Evolutionary conservation across 2,888 invertebrate genomes (phyloP).

Genomic region (Zaprionus obscuricornis): DNA sequence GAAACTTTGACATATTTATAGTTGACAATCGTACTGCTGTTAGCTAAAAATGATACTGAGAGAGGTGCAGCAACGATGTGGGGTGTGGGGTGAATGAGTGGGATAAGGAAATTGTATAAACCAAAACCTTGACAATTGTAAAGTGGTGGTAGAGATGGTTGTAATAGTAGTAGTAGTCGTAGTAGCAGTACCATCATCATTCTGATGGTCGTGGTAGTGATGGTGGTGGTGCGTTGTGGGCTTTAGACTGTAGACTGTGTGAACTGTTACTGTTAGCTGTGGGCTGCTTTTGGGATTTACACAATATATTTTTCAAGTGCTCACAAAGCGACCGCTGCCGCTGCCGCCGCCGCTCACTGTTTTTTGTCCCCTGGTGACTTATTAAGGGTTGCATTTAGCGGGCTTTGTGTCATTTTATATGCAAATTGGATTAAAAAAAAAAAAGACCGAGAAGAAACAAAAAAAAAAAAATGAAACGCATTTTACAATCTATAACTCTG

Average conservation of each 20-base stretch:
- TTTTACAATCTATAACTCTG: constrained; percentile 42
- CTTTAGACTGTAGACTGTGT: constrained; percentile 5
- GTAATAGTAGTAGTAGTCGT: constrained; percentile 16
- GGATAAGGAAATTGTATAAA: constrained; percentile 29
- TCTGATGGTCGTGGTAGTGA: constrained; percentile 12
- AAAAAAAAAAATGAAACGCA: constrained; percentile 51
- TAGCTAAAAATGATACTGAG: too few species aligned
- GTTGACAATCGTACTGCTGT: constrained; percentile 65
- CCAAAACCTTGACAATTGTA: constrained; percentile 76
- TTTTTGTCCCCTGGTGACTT: constrained; percentile 80
- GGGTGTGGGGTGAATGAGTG: constrained; percentile 3
- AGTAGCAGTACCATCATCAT: too few species aligned
- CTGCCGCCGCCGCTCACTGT: constrained; percentile 48
- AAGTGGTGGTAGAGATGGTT: constrained; percentile 56
- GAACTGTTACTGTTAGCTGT: too few species aligned
- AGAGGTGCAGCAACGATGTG: neutral
- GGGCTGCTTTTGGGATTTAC: constrained; percentile 68
- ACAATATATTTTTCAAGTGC: constrained; percentile 77
- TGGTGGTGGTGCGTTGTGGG: constrained; percentile 39
- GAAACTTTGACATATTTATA: constrained; percentile 79
- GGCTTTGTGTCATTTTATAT: constrained; percentile 79
- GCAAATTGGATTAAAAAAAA: constrained; percentile 76
- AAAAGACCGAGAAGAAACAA: constrained; percentile 31
- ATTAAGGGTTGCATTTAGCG: constrained; percentile 80
- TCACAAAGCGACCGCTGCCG: constrained; percentile 64